Percentiles rank a stretch among this genome's conserved stretches.
Evolutionary conservation across 2,113 vertebrate genomes (phyloP).

Genomic region (Otus sunia): DNA sequence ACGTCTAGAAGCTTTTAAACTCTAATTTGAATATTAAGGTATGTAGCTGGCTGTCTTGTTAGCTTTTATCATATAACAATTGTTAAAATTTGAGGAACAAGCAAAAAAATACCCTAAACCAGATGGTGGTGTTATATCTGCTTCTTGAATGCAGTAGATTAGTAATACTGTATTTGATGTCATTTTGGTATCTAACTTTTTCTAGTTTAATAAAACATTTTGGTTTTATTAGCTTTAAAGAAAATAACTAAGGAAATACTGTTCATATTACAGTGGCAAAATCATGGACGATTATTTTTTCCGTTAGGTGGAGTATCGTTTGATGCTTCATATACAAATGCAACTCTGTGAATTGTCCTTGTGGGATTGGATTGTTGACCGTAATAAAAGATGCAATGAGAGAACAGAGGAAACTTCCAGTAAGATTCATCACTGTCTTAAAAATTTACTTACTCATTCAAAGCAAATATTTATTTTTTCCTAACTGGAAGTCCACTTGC

Average conservation of each 20-base stretch:
- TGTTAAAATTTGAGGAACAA: neutral
- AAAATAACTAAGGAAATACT: neutral
- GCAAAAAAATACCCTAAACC: neutral
- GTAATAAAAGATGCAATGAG: conserved; percentile 70
- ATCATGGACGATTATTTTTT: neutral
- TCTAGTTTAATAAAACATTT: neutral
- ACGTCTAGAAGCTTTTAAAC: neutral
- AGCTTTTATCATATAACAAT: neutral
- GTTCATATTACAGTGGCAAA: neutral
- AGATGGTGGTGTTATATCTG: neutral
- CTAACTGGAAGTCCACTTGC: neutral
- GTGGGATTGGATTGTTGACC: conserved; percentile 91
- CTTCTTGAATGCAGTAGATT: neutral
- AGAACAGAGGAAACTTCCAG: conserved; percentile 55
- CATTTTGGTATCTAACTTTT: neutral
- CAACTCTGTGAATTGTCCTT: conserved; percentile 92
- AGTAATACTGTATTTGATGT: neutral
- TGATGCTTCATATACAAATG: conserved; percentile 98
- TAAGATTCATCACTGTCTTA: conserved; percentile 52
- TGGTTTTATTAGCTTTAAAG: neutral
- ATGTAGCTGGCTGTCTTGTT: neutral
- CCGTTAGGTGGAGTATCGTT: conserved; percentile 83
- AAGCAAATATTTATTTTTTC: neutral
- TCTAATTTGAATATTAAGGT: neutral
- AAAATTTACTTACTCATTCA: neutral